These are phyloP conservation scores for Salvelinus alpinus DNA, from an alignment of 2,113 vertebrate species.

Conservation along the genomic window DNA sequence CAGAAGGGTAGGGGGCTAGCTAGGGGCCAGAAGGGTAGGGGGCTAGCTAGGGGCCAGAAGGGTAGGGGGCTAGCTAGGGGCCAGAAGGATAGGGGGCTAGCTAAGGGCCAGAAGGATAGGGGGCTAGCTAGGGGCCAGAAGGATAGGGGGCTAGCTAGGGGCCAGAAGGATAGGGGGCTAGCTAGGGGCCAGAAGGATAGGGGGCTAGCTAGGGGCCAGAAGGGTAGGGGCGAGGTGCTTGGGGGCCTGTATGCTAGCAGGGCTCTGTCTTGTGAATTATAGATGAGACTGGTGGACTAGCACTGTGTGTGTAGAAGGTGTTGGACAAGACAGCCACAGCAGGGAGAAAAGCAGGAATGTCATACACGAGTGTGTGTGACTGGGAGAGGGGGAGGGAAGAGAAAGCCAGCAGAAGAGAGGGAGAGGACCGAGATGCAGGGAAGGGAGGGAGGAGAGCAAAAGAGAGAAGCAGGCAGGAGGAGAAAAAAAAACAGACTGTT, in stretches of 20 bases:
- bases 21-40: too few relatives aligned
- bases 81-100: too few relatives aligned
- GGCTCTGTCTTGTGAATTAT: slow-evolving; percentile 38
- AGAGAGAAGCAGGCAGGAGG: slow-evolving; percentile 22
- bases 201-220: not conserved
- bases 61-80: too few relatives aligned
- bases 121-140: too few relatives aligned
- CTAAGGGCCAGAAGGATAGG: too few relatives aligned
- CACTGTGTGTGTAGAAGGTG: slow-evolving; percentile 18
- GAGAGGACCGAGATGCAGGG: slow-evolving; percentile 11
- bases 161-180: too few relatives aligned
- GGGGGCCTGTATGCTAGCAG: too few relatives aligned
- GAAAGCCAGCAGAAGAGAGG: not conserved
- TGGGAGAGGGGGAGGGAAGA: not conserved
- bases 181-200: too few relatives aligned
- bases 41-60: too few relatives aligned
- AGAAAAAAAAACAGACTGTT: slow-evolving; percentile 16
- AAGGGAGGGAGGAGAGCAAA: slow-evolving; percentile 20
- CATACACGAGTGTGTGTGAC: slow-evolving; percentile 14
- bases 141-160: too few relatives aligned
- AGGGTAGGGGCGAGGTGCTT: too few relatives aligned
- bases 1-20: too few relatives aligned
- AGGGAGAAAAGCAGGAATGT: slow-evolving; percentile 31
- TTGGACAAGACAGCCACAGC: slow-evolving; percentile 39
- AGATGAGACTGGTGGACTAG: slow-evolving; percentile 19